Base-by-base conservation (phyloP, 2,888 invertebrate species). In the Oxytorus armatus region DNA sequence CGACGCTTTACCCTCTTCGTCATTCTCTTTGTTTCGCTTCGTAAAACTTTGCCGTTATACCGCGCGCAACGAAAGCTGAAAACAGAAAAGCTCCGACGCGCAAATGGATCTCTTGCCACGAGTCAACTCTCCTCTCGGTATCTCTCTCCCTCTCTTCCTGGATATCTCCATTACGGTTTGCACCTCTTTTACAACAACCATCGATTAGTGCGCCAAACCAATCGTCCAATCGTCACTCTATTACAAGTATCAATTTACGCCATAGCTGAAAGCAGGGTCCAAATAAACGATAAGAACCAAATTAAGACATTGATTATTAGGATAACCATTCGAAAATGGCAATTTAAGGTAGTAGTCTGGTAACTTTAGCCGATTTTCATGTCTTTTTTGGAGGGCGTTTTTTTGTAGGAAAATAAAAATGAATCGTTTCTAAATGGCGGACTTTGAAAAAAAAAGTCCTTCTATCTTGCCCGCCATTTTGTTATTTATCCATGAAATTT, bases 41-140 rank as follows among this genome's bases (percentile, higher is more conserved):
- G 68, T 42, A 73, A 77, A 81, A 73, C 49, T 77, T 76, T 61
- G 42, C 33, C 72, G 77, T 44, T 74, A 63, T 77, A n/a, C n/a
- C 51, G 59, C 47, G 14, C 10, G 8, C 55, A 36, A 51, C 49
- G n/a, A 68, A 55, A 74, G 23, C 16, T 33, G 69, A 77, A 77
- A 77, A 73, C 49, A 73, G 63, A 69, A 69, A 81, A 77, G 68
- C 57, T 44, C 69, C 42, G 55, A 63, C 21, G 49, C 53, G 36
- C 59, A 16, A 65, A 59, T 66, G 39, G 59, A 61, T 76, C 61
- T 29, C 61, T 72, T 39, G 44, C 21, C 68, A 29, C 29, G 33
- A 51, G 61, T 66, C 61, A 75, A 65, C 59, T 57, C 57, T 11
- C 1, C 57, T 36, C 36, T 14, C 33, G 47, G 49, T 47, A 14